phyloP scores from a whole-genome alignment of 1,140 invertebrate species.

The Hirudo medicinalis region DNA sequence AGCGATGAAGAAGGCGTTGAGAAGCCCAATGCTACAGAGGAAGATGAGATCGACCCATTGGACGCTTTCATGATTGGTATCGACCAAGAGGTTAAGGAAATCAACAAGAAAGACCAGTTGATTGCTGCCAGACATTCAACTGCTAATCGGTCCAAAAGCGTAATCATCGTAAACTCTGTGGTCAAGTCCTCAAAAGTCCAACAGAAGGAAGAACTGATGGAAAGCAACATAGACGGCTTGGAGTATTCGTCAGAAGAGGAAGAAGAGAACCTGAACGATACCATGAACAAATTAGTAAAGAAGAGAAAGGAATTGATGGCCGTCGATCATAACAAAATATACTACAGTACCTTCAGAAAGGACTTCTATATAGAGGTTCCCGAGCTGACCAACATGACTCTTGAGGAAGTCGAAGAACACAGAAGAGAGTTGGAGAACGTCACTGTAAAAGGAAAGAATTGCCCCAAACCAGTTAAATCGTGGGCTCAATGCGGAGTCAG shows the following conservation, averaged over 20 bases:
- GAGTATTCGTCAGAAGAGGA: constrained; percentile 97
- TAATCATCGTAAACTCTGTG: constrained; percentile 63
- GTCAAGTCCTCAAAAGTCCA: constrained; percentile 56
- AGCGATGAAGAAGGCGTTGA: constrained; percentile 39
- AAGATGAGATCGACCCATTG: constrained; percentile 76
- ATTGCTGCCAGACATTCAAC: not conserved
- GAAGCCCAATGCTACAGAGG: constrained; percentile 26
- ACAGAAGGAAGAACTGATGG: constrained; percentile 78
- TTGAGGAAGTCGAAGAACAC: constrained; percentile 55
- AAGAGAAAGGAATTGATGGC: constrained; percentile 58
- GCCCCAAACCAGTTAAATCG: constrained; percentile 83
- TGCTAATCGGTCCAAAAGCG: constrained; percentile 27
- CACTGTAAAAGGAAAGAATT: constrained; percentile 59
- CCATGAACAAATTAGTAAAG: constrained; percentile 62
- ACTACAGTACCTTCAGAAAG: constrained; percentile 79
- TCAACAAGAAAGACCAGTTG: constrained; percentile 58
- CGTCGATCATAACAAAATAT: constrained; percentile 46
- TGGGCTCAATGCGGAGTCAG: constrained; percentile 98
- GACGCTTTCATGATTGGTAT: constrained; percentile 88
- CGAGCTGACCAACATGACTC: constrained; percentile 74
- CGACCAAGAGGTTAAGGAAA: constrained; percentile 76
- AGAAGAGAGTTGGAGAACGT: constrained; percentile 55
- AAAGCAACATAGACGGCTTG: constrained; percentile 88
- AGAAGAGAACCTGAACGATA: constrained; percentile 74
- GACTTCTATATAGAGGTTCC: constrained; percentile 91